phyloP scores from a whole-genome alignment of 1,140 invertebrate species.

The Helicoverpa zea region DNA sequence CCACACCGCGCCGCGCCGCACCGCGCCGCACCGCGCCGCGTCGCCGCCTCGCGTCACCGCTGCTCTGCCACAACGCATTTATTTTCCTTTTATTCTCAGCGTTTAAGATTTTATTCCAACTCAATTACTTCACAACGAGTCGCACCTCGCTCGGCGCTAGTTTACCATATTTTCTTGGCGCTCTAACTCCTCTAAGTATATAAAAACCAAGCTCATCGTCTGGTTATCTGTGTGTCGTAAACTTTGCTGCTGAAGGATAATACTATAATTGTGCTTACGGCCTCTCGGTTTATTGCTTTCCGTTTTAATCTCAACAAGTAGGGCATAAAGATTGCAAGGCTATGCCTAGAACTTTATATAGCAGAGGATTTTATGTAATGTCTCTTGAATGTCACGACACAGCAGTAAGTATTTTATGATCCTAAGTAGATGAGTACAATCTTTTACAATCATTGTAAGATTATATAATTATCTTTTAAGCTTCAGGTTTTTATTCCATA shows the following conservation, averaged over 20 bases:
- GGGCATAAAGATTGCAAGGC: slow-evolving; percentile 8
- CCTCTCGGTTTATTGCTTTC: slow-evolving; percentile 17
- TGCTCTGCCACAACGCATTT: background rate
- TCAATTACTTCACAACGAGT: slow-evolving; percentile 22
- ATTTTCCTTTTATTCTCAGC: slow-evolving; percentile 20
- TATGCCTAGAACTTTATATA: background rate
- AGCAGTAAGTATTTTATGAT: too few species aligned
- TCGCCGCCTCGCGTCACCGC: background rate
- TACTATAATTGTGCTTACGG: slow-evolving; percentile 6
- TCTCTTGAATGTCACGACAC: too few species aligned
- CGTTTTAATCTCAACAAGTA: slow-evolving; percentile 13
- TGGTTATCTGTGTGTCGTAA: slow-evolving; percentile 22
- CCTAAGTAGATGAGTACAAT: too few species aligned
- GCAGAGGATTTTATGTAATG: too few species aligned
- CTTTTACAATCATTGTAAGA: too few species aligned
- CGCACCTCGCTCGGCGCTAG: background rate
- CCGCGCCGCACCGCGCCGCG: background rate
- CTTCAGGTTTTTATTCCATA: too few species aligned
- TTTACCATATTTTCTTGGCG: background rate
- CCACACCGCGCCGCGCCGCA: too few species aligned
- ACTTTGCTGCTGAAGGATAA: slow-evolving; percentile 3
- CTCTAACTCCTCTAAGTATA: slow-evolving; percentile 5
- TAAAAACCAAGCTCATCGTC: slow-evolving; percentile 24
- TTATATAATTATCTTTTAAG: too few species aligned
- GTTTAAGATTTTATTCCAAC: slow-evolving; percentile 33